These are phyloP conservation scores for Phodopus roborovskii DNA, from an alignment of 2,113 vertebrate species.

Conservation along the genomic window DNA sequence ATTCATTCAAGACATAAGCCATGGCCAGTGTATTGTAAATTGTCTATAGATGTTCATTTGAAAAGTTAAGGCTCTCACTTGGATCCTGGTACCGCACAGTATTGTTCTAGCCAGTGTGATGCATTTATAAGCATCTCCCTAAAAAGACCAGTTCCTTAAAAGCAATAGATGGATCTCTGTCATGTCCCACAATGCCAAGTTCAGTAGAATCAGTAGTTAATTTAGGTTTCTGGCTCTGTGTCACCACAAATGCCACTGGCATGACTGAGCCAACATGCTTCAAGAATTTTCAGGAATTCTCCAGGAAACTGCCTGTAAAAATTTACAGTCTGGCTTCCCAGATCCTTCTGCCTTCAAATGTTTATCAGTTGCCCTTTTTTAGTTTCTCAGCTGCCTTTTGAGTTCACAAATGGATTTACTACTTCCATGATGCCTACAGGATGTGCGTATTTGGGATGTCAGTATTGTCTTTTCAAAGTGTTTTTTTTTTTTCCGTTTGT, in stretches of 20 bases:
- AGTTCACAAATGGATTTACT: conserved; percentile 11
- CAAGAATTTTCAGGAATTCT: conserved; percentile 20
- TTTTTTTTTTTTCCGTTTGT: background rate
- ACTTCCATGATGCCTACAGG: background rate
- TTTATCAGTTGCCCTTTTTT: conserved; percentile 32
- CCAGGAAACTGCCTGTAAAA: background rate
- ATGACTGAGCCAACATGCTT: background rate
- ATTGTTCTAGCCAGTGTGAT: background rate
- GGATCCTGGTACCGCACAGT: background rate
- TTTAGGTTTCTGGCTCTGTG: background rate
- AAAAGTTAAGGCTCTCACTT: background rate
- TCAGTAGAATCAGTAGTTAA: background rate
- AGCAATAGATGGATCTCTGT: background rate
- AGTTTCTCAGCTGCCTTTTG: conserved; percentile 46
- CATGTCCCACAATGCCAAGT: background rate
- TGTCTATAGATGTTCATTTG: background rate
- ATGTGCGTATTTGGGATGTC: background rate
- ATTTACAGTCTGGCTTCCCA: background rate
- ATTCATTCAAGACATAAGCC: background rate
- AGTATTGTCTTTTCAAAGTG: conserved; percentile 14
- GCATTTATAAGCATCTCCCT: background rate
- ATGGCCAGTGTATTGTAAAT: background rate
- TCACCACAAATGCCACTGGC: background rate
- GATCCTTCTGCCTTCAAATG: background rate
- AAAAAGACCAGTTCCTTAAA: background rate